Evolutionary conservation across 2,888 invertebrate species (phyloP), one percentile per base, ranked within the genome.

Genomic region (Euphydryas editha): DNA sequence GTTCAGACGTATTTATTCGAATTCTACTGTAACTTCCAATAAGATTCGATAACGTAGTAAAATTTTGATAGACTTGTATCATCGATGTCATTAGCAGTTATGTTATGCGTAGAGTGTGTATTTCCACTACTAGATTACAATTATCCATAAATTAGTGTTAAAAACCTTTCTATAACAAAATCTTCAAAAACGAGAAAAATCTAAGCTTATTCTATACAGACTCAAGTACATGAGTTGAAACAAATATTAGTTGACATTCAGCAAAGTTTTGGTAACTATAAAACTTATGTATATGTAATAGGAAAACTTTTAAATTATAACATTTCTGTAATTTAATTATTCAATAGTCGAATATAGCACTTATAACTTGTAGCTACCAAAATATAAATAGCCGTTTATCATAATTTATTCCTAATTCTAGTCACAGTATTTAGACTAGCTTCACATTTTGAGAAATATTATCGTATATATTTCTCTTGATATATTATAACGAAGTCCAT

Each of bases 361-460:
- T 69, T 69, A 63, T 68, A 67, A 68, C 61, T 62, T 70, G 64
- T 75, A 75, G 72, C 68, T 69, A 70, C 65, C 71, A 66, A 74
- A 72, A 61, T 86, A 85, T 84, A 47, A 60, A 46, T 70, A 81
- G 78, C 81, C 83, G 84, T 86, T 78, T 80, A 78, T 81, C 78
- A 80, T 85, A 86, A 86, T 82, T 87, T 88, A 90, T 88, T 91
- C 89, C 91, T 92, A 88, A 85, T 88, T 92, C 92, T 92, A 92
- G 92, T 92, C 92, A 91, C 86, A 81, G 82, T 84, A 76, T 83
- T 83, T 88, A 90, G 90, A 90, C 91, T 91, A 90, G 90, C 81
- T 84, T 69, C 69, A 66, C 62, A 57, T 62, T 66, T 62, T 57
- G 18, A 55, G 60, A 56, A 44, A 36, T 65, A 51, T 59, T 62